A percentile compares a stretch with the other conserved stretches of the same genome.
phyloP scores from a whole-genome alignment of 2,888 invertebrate genomes.

The Ectemnius cavifrons region DNA sequence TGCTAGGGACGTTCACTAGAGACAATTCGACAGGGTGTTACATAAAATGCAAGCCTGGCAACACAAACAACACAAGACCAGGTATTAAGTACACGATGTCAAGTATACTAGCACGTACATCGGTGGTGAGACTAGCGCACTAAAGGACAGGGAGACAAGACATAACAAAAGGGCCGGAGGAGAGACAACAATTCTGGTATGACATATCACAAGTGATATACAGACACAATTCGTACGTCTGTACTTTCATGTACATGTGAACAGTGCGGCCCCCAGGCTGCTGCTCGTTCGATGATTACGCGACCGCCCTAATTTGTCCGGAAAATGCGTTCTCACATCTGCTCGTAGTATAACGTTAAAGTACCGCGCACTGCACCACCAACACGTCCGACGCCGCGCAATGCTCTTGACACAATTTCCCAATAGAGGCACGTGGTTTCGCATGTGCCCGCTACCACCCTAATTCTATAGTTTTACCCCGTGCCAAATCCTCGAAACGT shows the following conservation, averaged over 20 bases:
- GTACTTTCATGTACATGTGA: constrained; percentile 53
- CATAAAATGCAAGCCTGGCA: constrained; percentile 76
- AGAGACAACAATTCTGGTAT: constrained; percentile 73
- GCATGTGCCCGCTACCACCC: no score
- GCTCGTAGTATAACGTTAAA: neutral
- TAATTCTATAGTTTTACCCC: no score
- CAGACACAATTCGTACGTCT: constrained; percentile 60
- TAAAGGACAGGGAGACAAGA: constrained; percentile 76
- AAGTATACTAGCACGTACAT: constrained; percentile 65
- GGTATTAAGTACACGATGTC: constrained; percentile 58
- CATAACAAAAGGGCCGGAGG: constrained; percentile 69
- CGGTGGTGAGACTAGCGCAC: constrained; percentile 65
- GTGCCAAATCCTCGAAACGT: no score
- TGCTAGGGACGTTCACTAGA: constrained; percentile 74
- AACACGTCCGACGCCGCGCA: no score
- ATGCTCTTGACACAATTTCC: no score
- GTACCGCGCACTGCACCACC: neutral
- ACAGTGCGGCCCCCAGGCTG: constrained; percentile 28
- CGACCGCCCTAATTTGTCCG: neutral
- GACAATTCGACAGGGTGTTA: constrained; percentile 70
- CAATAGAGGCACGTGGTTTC: no score
- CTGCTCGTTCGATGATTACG: constrained; percentile 27
- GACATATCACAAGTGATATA: constrained; percentile 75
- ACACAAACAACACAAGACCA: constrained; percentile 74
- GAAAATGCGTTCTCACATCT: neutral